Percentiles rank a stretch among this genome's conserved stretches.
Conservation (phyloP, 2,888 invertebrate species). For the Tipula unca region DNA sequence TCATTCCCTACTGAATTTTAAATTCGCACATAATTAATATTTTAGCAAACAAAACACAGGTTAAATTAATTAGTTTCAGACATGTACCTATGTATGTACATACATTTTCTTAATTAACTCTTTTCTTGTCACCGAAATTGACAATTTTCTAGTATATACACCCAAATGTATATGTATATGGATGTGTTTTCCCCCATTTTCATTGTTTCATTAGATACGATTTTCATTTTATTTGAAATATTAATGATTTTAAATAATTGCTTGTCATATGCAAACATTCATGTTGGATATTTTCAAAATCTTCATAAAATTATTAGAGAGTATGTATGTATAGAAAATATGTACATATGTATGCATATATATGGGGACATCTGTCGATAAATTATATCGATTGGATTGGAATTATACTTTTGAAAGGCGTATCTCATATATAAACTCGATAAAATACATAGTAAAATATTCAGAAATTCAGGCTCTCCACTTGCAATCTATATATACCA, state of each 20-base stretch:
- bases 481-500: too few species aligned
- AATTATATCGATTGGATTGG: background rate
- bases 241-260: background rate
- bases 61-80: too few species aligned
- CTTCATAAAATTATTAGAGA: background rate
- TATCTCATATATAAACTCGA: too few species aligned
- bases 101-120: background rate
- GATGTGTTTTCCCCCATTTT: background rate
- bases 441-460: too few species aligned
- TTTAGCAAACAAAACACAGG: too few species aligned
- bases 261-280: background rate
- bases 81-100: background rate
- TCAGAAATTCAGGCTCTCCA: too few species aligned
- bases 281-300: background rate
- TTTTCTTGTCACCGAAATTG: background rate
- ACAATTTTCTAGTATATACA: background rate
- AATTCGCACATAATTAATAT: too few species aligned
- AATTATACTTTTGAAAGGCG: too few species aligned
- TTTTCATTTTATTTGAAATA: background rate
- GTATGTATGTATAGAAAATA: background rate
- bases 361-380: background rate
- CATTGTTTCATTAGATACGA: background rate
- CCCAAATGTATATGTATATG: too few species aligned
- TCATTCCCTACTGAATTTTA: too few species aligned
- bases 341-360: background rate